Percentiles rank a stretch among this genome's conserved stretches.
Evolutionary conservation across 1,140 invertebrate genomes (phyloP).

Genomic region (Sesamia nonagrioides): DNA sequence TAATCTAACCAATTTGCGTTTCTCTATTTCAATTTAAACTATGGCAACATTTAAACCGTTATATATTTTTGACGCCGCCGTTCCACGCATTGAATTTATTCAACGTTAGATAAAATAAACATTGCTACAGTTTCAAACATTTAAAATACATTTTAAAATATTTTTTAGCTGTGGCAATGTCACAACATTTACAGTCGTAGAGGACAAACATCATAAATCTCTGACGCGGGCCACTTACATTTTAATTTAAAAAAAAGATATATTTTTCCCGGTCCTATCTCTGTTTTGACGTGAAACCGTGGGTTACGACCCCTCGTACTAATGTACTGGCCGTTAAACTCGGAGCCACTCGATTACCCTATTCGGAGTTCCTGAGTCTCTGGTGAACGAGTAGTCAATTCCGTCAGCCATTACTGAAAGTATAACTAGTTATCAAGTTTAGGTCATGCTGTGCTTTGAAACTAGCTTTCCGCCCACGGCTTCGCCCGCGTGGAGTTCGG

Average conservation of each 20-base stretch:
- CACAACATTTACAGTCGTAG: constrained; percentile 15
- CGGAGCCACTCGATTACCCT: constrained; percentile 6
- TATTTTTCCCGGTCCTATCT: constrained; percentile 30
- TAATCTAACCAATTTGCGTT: background rate
- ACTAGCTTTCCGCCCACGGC: too few relatives aligned
- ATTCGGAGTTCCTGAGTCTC: background rate
- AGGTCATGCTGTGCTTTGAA: background rate
- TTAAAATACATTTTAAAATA: constrained; percentile 36
- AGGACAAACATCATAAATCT: constrained; percentile 47
- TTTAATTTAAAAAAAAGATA: constrained; percentile 48
- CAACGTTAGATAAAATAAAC: constrained; percentile 8
- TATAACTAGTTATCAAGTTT: constrained; percentile 17
- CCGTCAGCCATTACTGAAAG: constrained; percentile 1
- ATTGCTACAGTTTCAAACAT: constrained; percentile 11
- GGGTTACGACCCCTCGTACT: constrained; percentile 31
- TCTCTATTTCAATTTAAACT: background rate
- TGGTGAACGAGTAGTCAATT: constrained; percentile 18
- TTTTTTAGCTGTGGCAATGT: constrained; percentile 23
- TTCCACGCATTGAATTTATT: constrained; percentile 27
- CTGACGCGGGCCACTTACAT: constrained; percentile 40
- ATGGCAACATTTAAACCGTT: background rate
- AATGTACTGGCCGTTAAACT: constrained; percentile 34
- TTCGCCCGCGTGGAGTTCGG: too few relatives aligned
- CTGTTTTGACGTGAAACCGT: constrained; percentile 40
- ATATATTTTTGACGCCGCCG: background rate